A percentile compares a stretch with the other conserved stretches of the same genome.
Evolutionary conservation across 2,113 vertebrate species (phyloP).

Genomic region (Aix galericulata): DNA sequence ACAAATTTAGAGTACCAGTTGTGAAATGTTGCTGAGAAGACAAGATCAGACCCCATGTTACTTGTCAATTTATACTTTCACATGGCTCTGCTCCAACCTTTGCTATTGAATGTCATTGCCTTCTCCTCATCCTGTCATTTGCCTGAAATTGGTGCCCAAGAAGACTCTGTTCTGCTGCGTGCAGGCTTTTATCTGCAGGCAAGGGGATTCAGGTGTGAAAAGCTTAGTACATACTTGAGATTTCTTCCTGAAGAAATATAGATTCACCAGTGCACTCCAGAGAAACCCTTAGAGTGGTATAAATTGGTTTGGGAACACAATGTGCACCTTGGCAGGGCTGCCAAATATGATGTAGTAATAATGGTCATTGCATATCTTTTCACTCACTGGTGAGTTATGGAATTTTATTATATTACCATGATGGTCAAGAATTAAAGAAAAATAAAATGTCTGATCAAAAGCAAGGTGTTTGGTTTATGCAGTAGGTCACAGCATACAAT

Average conservation of each 20-base stretch:
- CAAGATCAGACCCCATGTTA: not conserved
- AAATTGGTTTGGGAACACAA: not conserved
- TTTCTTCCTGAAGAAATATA: not conserved
- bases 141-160: not conserved
- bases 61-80: not conserved
- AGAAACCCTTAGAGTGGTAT: not conserved
- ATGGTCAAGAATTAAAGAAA: not conserved
- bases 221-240: not conserved
- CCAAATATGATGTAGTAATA: not conserved
- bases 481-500: not conserved
- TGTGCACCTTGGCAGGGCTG: not conserved
- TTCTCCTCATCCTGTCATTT: accelerated
- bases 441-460: not conserved
- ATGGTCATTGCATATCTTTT: not conserved
- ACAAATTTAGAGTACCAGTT: not conserved
- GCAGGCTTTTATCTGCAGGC: not conserved
- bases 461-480: not conserved
- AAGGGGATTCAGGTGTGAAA: not conserved
- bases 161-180: not conserved
- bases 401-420: not conserved
- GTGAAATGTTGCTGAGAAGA: not conserved
- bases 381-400: not conserved
- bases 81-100: not conserved
- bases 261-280: not conserved
- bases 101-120: not conserved